Conservation (phyloP, 1,140 invertebrate species). For the Leptinotarsa texana region DNA sequence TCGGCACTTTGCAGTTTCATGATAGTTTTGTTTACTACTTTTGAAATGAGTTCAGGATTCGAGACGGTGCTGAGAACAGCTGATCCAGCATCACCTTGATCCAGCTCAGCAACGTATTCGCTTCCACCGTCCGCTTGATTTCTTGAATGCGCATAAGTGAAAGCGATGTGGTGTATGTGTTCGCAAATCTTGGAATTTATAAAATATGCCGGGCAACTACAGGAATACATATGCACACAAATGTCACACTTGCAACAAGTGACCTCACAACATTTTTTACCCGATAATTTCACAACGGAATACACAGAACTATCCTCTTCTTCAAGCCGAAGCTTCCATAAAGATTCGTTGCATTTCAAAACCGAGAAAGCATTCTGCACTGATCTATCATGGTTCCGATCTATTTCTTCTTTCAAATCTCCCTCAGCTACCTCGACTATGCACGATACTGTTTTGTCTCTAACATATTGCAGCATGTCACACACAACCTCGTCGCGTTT, state of each 20-base stretch:
- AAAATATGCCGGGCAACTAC: conserved; percentile 1
- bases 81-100: background rate
- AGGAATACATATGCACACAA: background rate
- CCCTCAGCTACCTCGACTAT: background rate
- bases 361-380: background rate
- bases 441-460: background rate
- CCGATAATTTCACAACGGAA: background rate
- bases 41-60: background rate
- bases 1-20: conserved; percentile 1
- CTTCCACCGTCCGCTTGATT: background rate
- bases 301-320: background rate
- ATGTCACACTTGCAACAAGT: conserved; percentile 8
- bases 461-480: background rate
- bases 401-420: background rate
- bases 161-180: conserved; percentile 1
- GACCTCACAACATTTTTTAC: background rate
- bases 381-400: background rate
- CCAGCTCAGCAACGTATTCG: background rate
- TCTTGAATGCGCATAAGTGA: background rate
- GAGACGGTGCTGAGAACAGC: too few species aligned
- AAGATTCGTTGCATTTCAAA: background rate
- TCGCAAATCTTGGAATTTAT: background rate
- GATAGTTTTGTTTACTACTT: background rate
- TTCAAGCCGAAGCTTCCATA: background rate
- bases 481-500: background rate